A percentile compares a stretch with the other conserved stretches of the same genome.
Conservation (phyloP, 2,888 invertebrate species). For the Carterocephalus palaemon region DNA sequence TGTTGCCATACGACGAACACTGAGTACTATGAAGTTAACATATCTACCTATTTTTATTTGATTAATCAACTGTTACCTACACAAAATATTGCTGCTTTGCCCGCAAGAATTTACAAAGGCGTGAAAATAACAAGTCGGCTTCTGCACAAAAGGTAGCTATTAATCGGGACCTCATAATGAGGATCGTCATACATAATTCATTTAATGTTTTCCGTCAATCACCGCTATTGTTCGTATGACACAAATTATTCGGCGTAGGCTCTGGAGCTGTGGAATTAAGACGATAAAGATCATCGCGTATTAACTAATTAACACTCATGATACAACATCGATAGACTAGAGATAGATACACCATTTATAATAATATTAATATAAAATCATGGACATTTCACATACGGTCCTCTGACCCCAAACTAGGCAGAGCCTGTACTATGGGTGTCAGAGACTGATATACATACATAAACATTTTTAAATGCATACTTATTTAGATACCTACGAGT, state of each 20-base stretch:
- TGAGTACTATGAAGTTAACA: too few relatives aligned
- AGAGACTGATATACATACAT: too few relatives aligned
- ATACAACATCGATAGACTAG: too few relatives aligned
- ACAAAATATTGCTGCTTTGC: neutral
- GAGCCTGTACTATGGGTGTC: too few relatives aligned
- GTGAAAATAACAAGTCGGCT: slow-evolving; percentile 63
- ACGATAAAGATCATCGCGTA: slow-evolving; percentile 19
- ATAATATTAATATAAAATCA: too few relatives aligned
- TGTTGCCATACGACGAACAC: too few relatives aligned
- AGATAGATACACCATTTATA: too few relatives aligned
- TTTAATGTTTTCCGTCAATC: slow-evolving; percentile 60
- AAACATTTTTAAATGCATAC: too few relatives aligned
- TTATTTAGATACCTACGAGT: too few relatives aligned
- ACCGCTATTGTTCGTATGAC: slow-evolving; percentile 60
- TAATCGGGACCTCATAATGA: slow-evolving; percentile 61
- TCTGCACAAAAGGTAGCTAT: slow-evolving; percentile 46
- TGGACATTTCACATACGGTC: too few relatives aligned
- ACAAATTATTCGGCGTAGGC: slow-evolving; percentile 67
- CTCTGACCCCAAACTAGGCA: too few relatives aligned
- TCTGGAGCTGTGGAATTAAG: slow-evolving; percentile 28
- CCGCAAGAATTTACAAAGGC: slow-evolving; percentile 40
- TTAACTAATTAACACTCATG: neutral
- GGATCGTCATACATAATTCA: slow-evolving; percentile 67
- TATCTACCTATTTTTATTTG: too few relatives aligned
- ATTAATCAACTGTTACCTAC: neutral